These are phyloP conservation scores for Diaprepes abbreviatus DNA, from an alignment of 2,888 invertebrate genomes.

Conservation along the genomic window DNA sequence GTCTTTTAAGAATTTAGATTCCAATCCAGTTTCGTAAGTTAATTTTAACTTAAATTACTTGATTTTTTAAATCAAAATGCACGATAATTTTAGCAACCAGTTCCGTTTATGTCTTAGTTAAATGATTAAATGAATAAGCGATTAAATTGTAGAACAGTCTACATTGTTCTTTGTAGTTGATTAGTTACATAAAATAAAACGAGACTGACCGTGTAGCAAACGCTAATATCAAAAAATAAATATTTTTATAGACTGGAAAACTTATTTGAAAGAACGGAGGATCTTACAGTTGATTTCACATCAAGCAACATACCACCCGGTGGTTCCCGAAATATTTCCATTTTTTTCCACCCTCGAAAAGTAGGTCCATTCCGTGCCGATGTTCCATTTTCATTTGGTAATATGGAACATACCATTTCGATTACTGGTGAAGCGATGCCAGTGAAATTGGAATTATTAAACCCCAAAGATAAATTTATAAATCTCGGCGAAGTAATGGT, in stretches of 20 bases:
- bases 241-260: slow-evolving; percentile 70
- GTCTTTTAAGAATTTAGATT: slow-evolving; percentile 61
- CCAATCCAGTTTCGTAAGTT: slow-evolving; percentile 50
- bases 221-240: too few species aligned
- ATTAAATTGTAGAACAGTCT: too few species aligned
- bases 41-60: too few species aligned
- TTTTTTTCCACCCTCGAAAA: slow-evolving; percentile 73
- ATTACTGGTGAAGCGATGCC: slow-evolving; percentile 72
- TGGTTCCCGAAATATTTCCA: slow-evolving; percentile 67
- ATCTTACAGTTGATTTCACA: slow-evolving; percentile 70
- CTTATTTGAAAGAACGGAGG: slow-evolving; percentile 68
- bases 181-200: too few species aligned
- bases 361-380: slow-evolving; percentile 69
- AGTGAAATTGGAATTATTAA: slow-evolving; percentile 62
- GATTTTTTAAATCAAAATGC: too few species aligned
- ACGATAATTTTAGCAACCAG: too few species aligned
- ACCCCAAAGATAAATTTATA: slow-evolving; percentile 64
- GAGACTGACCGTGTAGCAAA: too few species aligned
- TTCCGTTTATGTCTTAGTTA: too few species aligned
- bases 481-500: slow-evolving; percentile 66
- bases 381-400: slow-evolving; percentile 71
- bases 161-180: too few species aligned
- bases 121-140: too few species aligned
- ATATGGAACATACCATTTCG: slow-evolving; percentile 69
- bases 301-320: slow-evolving; percentile 67